These are phyloP conservation scores for Hedychridium roseum DNA, from an alignment of 2,888 invertebrate species.

Conservation along the genomic window DNA sequence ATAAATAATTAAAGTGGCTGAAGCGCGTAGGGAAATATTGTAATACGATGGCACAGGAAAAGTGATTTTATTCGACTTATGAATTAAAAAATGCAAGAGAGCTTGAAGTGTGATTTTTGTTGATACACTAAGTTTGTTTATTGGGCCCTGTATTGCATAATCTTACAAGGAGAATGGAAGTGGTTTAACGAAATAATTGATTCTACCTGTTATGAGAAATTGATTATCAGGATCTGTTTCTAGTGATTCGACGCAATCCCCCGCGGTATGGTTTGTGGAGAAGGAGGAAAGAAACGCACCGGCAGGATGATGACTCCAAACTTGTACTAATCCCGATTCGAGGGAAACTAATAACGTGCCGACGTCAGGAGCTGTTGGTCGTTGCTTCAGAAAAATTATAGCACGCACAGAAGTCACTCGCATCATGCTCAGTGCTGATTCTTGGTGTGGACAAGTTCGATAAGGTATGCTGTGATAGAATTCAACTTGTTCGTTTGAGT, in stretches of 20 bases:
- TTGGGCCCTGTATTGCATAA: too few species aligned
- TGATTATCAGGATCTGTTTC: conserved; percentile 75
- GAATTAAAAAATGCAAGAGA: too few species aligned
- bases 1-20: too few species aligned
- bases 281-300: conserved; percentile 78
- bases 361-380: conserved; percentile 66
- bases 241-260: conserved; percentile 75
- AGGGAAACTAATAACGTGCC: conserved; percentile 77
- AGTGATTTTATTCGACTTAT: too few species aligned
- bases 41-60: too few species aligned
- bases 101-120: too few species aligned
- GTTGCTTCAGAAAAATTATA: conserved; percentile 72
- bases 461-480: not conserved
- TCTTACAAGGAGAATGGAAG: too few species aligned
- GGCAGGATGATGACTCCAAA: conserved; percentile 82
- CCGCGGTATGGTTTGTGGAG: conserved; percentile 73
- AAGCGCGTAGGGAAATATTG: too few species aligned
- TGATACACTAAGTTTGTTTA: too few species aligned
- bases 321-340: conserved; percentile 79
- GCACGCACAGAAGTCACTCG: conserved; percentile 71
- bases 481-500: too few species aligned
- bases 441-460: conserved; percentile 23
- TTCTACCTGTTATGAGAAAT: conserved; percentile 75
- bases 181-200: too few species aligned
- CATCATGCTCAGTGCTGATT: conserved; percentile 34